Conservation (phyloP, 2,797 vertebrate species). For the Tenualosa ilisha region DNA sequence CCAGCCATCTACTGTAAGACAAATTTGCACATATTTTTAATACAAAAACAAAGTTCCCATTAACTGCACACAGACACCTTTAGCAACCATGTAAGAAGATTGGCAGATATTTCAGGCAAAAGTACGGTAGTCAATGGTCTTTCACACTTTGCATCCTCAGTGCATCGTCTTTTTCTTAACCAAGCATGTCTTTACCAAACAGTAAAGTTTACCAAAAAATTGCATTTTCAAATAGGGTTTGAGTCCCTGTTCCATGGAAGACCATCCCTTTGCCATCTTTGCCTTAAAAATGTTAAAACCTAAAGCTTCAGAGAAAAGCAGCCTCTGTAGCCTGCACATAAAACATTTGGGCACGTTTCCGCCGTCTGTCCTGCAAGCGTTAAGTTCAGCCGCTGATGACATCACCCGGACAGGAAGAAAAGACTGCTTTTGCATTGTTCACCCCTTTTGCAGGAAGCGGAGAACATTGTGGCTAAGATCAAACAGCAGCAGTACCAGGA, state of each 20-base stretch:
- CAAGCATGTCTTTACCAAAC: not conserved
- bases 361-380: slow-evolving; percentile 42
- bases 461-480: slow-evolving; percentile 92
- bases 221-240: not conserved
- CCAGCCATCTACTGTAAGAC: slow-evolving; percentile 75
- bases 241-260: not conserved
- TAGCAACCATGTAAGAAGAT: not conserved
- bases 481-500: slow-evolving; percentile 92
- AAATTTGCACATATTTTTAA: not conserved
- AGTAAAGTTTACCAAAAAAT: not conserved
- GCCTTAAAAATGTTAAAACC: not conserved
- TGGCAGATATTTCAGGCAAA: not conserved
- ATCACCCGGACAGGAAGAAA: slow-evolving; percentile 57
- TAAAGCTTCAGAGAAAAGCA: not conserved
- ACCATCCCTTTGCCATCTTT: not conserved
- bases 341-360: slow-evolving; percentile 28
- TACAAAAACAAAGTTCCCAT: not conserved
- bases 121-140: not conserved
- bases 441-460: slow-evolving; percentile 86
- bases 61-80: not conserved
- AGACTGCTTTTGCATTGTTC: slow-evolving; percentile 45
- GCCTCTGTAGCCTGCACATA: slow-evolving; percentile 7
- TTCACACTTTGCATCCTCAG: not conserved
- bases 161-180: not conserved
- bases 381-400: slow-evolving; percentile 45